Conservation (phyloP, 2,113 vertebrate species). For the Anoura caudifer region DNA sequence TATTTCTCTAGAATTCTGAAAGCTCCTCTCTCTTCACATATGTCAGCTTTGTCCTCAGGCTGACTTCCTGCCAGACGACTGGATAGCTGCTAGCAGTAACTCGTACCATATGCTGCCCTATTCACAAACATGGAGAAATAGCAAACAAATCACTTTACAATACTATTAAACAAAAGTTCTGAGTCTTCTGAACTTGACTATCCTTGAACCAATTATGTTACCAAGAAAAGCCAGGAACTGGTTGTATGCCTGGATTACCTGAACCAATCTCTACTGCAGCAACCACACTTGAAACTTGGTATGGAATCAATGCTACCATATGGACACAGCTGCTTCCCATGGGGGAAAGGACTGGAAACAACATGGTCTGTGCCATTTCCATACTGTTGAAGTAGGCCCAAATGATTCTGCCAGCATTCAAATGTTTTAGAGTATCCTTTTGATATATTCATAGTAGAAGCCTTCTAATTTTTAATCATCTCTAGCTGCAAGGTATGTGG, state of each 20-base stretch:
- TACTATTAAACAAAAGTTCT: not conserved
- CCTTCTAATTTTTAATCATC: not conserved
- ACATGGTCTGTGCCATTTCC: not conserved
- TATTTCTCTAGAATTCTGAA: not conserved
- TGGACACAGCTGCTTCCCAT: not conserved
- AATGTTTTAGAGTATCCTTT: not conserved
- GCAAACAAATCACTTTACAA: not conserved
- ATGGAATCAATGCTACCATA: not conserved
- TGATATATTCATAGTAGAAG: not conserved
- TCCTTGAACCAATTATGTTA: not conserved
- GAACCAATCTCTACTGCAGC: not conserved
- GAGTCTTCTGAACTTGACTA: not conserved
- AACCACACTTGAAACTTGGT: not conserved
- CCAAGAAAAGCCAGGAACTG: not conserved
- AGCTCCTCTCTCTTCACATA: not conserved
- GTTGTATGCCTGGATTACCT: not conserved
- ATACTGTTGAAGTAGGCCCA: not conserved
- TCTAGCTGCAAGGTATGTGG: not conserved
- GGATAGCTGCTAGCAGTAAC: not conserved
- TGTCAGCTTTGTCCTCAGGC: not conserved
- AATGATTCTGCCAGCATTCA: not conserved
- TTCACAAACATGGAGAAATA: not conserved
- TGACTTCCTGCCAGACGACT: not conserved
- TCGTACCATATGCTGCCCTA: not conserved
- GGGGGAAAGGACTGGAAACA: not conserved